A percentile compares a stretch with the other conserved stretches of the same genome.
Evolutionary conservation across 2,888 invertebrate genomes (phyloP).

Genomic region (Ophion ellenae): DNA sequence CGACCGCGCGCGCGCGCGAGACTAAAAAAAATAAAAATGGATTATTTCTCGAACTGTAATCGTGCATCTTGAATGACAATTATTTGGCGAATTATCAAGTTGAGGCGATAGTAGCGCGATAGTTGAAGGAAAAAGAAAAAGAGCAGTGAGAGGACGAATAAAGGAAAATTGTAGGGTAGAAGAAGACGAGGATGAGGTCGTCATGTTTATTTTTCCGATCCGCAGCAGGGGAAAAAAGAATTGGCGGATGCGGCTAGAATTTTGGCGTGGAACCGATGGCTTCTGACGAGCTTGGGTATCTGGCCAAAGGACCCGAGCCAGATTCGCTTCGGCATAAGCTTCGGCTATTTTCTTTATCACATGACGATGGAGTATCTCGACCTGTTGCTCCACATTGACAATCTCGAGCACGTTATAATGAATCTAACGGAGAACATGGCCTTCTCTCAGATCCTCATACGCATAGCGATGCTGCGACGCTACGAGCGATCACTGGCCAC

Average conservation of each 20-base stretch:
- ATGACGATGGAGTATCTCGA: constrained; percentile 77
- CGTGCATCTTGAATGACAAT: too few species aligned
- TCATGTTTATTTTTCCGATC: not conserved
- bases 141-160: not conserved
- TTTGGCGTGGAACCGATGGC: constrained; percentile 72
- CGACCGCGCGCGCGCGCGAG: too few species aligned
- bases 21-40: not conserved
- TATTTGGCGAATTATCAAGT: not conserved
- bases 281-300: constrained; percentile 73
- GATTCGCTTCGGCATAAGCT: constrained; percentile 70
- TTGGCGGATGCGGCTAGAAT: constrained; percentile 71
- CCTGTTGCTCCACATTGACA: constrained; percentile 71
- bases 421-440: constrained; percentile 76
- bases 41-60: not conserved
- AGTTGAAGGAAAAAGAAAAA: not conserved
- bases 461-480: constrained; percentile 74
- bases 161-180: too few species aligned
- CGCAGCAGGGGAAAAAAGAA: constrained; percentile 66
- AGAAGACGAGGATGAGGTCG: too few species aligned
- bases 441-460: constrained; percentile 74
- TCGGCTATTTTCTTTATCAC: constrained; percentile 74
- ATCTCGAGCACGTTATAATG: constrained; percentile 76
- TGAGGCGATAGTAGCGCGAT: too few species aligned
- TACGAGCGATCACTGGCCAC: constrained; percentile 71
- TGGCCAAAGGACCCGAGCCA: constrained; percentile 73